These are phyloP conservation scores for Drosophila ochracea DNA, from an alignment of 2,888 invertebrate genomes.

Conservation along the genomic window DNA sequence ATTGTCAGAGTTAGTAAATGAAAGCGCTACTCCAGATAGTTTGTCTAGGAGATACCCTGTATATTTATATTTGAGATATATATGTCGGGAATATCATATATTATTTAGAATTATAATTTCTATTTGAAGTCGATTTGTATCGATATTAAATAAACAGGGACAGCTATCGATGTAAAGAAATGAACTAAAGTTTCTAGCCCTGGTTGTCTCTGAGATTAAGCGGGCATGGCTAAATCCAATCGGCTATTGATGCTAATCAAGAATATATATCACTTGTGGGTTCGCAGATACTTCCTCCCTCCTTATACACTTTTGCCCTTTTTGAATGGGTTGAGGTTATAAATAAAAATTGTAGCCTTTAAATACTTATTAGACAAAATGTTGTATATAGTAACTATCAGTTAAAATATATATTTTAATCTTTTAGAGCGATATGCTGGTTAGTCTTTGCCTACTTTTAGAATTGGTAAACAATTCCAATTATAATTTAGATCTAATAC, in stretches of 20 bases:
- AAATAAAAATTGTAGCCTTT: neutral
- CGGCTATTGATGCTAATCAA: neutral
- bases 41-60: neutral
- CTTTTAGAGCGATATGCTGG: neutral
- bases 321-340: neutral
- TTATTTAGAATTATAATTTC: neutral
- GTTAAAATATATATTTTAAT: neutral
- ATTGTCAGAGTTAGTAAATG: neutral
- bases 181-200: neutral
- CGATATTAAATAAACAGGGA: neutral
- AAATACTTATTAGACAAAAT: neutral
- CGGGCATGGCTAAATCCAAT: too few relatives aligned
- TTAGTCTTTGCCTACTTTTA: neutral
- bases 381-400: neutral
- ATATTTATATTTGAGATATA: too few relatives aligned
- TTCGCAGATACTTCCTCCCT: neutral
- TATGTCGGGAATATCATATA: neutral
- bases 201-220: neutral
- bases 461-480: neutral
- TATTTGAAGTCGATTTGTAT: neutral
- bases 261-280: neutral
- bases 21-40: neutral
- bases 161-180: neutral
- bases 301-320: rapidly evolving
- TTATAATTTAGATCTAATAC: neutral